These are phyloP conservation scores for Carduelis carduelis DNA, from an alignment of 2,797 vertebrate genomes.

Conservation along the genomic window DNA sequence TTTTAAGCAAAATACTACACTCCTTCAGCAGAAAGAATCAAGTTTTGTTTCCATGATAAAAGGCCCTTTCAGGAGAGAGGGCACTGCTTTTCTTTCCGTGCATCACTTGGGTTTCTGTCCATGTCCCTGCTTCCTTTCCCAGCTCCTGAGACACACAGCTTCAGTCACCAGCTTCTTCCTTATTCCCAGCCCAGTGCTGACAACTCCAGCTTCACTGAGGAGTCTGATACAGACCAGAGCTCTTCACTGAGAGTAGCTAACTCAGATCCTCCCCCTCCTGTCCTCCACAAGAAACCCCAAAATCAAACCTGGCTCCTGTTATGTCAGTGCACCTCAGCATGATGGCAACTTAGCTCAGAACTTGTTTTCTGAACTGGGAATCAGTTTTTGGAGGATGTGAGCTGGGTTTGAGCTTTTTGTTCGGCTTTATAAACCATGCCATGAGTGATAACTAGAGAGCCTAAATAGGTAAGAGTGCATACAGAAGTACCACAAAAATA, in stretches of 20 bases:
- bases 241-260: neutral
- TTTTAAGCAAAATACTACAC: neutral
- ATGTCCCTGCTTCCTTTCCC: conserved; percentile 8
- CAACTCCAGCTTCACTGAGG: neutral
- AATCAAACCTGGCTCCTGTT: neutral
- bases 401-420: neutral
- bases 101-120: conserved; percentile 37
- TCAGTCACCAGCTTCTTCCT: neutral
- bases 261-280: neutral
- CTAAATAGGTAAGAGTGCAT: neutral
- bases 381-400: neutral
- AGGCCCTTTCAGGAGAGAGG: conserved; percentile 17
- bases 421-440: neutral
- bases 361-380: neutral
- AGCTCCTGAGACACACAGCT: neutral
- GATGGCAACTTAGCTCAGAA: neutral
- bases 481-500: accelerated
- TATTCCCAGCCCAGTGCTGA: neutral
- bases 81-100: neutral
- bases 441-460: neutral
- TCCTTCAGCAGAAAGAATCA: conserved; percentile 27
- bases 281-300: neutral
- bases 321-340: neutral
- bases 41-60: conserved; percentile 15
- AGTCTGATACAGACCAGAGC: neutral